Evolutionary conservation across 2,888 invertebrate genomes (phyloP).

Genomic region (Emmelina monodactyla): DNA sequence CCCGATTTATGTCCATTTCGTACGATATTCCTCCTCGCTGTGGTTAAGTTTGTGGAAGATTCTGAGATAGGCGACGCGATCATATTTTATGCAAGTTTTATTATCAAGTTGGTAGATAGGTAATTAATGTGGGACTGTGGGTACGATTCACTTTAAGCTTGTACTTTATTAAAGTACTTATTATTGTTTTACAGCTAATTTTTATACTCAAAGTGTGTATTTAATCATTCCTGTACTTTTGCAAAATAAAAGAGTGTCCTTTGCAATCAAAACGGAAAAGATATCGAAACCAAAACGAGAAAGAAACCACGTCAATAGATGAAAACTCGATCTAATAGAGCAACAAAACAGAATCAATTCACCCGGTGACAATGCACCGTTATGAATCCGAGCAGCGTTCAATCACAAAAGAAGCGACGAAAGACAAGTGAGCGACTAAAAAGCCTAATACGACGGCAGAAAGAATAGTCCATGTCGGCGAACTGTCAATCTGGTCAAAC

Average conservation of each 20-base stretch:
- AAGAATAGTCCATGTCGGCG: slow-evolving; percentile 57
- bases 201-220: too few relatives aligned
- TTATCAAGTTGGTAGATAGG: too few relatives aligned
- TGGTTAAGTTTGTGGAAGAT: slow-evolving; percentile 8
- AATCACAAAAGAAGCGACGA: slow-evolving; percentile 62
- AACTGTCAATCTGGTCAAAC: slow-evolving; percentile 65
- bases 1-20: slow-evolving; percentile 22
- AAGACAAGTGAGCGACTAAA: slow-evolving; percentile 56
- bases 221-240: too few relatives aligned
- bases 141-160: too few relatives aligned
- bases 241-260: not conserved
- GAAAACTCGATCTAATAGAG: slow-evolving; percentile 31
- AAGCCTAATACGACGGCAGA: slow-evolving; percentile 57
- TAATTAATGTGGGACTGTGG: too few relatives aligned
- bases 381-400: slow-evolving; percentile 38
- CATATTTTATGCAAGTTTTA: too few relatives aligned
- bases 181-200: not conserved
- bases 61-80: too few relatives aligned
- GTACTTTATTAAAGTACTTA: not conserved
- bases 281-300: slow-evolving; percentile 7
- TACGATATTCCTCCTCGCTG: slow-evolving; percentile 10
- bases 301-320: slow-evolving; percentile 23
- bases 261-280: slow-evolving; percentile 9
- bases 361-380: slow-evolving; percentile 43
- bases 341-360: slow-evolving; percentile 42